These are phyloP conservation scores for Helicolenus hilgendorfi DNA, from an alignment of 2,797 vertebrate genomes.

Conservation along the genomic window DNA sequence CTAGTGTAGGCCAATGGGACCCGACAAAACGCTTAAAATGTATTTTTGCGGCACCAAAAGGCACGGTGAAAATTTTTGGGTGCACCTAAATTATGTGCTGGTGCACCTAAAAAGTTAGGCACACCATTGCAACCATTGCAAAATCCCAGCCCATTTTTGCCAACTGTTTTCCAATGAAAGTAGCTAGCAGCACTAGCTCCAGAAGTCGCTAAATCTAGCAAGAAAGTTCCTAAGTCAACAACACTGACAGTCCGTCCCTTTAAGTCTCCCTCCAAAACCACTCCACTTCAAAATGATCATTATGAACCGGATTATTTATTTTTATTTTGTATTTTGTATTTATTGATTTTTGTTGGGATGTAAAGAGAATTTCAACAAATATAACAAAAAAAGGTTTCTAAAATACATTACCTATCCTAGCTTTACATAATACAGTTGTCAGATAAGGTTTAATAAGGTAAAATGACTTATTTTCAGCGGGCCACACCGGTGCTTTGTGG, in stretches of 20 bases:
- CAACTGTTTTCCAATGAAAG: not conserved
- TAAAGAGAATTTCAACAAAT: not conserved
- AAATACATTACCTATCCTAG: not conserved
- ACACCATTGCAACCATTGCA: too few species aligned
- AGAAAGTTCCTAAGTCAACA: too few species aligned
- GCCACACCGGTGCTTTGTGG: not conserved
- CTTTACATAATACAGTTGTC: not conserved
- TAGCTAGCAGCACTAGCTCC: not conserved
- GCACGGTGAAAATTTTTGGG: too few species aligned
- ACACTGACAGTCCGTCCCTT: too few species aligned
- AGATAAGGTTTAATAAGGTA: not conserved
- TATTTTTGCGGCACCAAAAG: fast-evolving
- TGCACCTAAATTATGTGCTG: too few species aligned
- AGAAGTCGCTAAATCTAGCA: not conserved
- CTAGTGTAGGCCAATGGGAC: not conserved
- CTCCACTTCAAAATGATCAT: not conserved
- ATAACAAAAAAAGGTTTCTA: not conserved
- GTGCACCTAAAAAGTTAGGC: too few species aligned
- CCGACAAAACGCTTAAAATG: too few species aligned
- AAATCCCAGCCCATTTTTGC: too few species aligned
- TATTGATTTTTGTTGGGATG: not conserved
- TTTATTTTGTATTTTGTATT: not conserved
- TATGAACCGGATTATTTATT: not conserved
- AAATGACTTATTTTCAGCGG: conserved; percentile 3
- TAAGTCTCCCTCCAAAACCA: not conserved